These are phyloP conservation scores for Hirudinaria manillensis DNA, from an alignment of 2,888 invertebrate genomes.

Conservation along the genomic window DNA sequence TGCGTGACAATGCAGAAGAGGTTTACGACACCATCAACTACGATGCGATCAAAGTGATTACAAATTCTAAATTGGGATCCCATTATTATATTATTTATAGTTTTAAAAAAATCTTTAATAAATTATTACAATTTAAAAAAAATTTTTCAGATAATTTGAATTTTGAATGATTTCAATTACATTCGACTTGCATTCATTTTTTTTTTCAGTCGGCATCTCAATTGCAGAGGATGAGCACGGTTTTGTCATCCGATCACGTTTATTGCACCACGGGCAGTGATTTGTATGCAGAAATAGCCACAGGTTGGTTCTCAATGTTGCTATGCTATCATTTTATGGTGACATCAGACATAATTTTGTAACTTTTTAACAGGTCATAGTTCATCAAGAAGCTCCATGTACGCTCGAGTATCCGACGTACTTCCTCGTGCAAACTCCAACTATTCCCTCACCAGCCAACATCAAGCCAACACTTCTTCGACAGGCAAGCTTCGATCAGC, in stretches of 20 bases:
- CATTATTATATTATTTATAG: not conserved
- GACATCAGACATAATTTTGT: too few relatives aligned
- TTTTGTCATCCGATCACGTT: constrained; percentile 17
- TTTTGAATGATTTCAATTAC: too few relatives aligned
- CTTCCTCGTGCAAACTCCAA: constrained; percentile 1
- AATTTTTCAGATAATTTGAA: too few relatives aligned
- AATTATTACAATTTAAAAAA: too few relatives aligned
- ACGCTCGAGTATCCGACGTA: constrained; percentile 23
- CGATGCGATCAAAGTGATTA: constrained; percentile 36
- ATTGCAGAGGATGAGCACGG: not conserved
- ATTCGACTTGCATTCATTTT: not conserved
- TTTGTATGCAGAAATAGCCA: constrained; percentile 32
- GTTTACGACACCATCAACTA: constrained; percentile 39
- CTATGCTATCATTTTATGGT: not conserved
- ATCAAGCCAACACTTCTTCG: not conserved
- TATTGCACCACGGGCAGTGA: constrained; percentile 33
- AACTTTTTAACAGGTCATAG: constrained; percentile 7
- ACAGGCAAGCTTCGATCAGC: not conserved
- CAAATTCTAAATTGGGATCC: not conserved
- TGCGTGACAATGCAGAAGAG: constrained; percentile 29
- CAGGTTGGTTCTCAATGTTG: constrained; percentile 16
- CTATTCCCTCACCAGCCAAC: not conserved
- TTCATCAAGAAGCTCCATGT: constrained; percentile 28
- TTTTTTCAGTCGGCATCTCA: not conserved
- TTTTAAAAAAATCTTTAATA: too few relatives aligned